These are phyloP conservation scores for Manduca sexta DNA, from an alignment of 1,140 invertebrate species.

Conservation along the genomic window DNA sequence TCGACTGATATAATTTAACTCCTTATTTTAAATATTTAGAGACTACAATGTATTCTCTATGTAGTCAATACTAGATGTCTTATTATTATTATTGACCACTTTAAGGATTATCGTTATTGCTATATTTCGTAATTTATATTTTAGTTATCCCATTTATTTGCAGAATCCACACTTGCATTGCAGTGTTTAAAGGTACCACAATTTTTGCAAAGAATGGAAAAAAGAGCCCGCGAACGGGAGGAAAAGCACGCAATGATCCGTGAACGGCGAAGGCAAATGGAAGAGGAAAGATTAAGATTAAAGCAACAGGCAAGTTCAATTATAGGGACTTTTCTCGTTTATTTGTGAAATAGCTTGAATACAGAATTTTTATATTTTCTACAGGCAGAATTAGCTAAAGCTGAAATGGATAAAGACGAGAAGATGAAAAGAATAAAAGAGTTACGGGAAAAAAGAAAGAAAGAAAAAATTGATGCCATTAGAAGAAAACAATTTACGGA, in stretches of 20 bases:
- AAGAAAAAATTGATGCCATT: constrained; percentile 75
- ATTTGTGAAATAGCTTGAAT: too few relatives aligned
- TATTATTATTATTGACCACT: too few relatives aligned
- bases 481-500: constrained; percentile 71
- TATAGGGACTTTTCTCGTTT: too few relatives aligned
- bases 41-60: too few relatives aligned
- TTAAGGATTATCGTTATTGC: too few relatives aligned
- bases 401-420: constrained; percentile 76
- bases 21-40: too few relatives aligned
- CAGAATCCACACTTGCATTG: constrained; percentile 62
- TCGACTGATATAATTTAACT: too few relatives aligned
- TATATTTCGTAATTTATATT: too few relatives aligned
- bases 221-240: constrained; percentile 75
- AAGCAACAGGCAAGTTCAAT: constrained; percentile 60
- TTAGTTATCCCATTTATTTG: too few relatives aligned
- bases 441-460: constrained; percentile 74
- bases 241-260: constrained; percentile 76
- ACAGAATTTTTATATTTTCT: too few relatives aligned
- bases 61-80: too few relatives aligned
- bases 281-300: constrained; percentile 74
- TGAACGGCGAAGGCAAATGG: constrained; percentile 75
- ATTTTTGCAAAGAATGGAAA: constrained; percentile 78
- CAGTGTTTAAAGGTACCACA: constrained; percentile 75
- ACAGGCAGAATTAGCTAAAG: constrained; percentile 61
- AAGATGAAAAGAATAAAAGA: constrained; percentile 74